Percentiles rank a stretch among this genome's conserved stretches.
Conservation (phyloP, 2,113 vertebrate genomes). For the Boulengerochromis microlepis region DNA sequence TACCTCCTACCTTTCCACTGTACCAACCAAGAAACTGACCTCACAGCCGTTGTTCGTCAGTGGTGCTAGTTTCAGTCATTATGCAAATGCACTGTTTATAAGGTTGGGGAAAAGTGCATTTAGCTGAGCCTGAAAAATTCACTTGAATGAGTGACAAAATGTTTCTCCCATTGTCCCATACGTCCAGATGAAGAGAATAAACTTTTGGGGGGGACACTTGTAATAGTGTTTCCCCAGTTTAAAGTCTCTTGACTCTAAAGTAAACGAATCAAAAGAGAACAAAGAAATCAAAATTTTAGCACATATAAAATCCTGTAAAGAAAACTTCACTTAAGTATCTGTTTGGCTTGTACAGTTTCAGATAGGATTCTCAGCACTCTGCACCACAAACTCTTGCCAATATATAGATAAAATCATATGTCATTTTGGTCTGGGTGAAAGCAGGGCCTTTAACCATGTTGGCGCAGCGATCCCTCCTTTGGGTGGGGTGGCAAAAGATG, state of each 20-base stretch:
- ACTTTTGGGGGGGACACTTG: background rate
- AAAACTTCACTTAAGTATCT: constrained; percentile 40
- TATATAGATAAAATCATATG: constrained; percentile 67
- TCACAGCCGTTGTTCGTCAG: background rate
- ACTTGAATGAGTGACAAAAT: background rate
- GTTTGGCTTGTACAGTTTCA: background rate
- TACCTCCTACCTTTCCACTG: background rate
- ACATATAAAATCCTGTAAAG: background rate
- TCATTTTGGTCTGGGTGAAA: constrained; percentile 75
- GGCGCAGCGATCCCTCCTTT: constrained; percentile 54
- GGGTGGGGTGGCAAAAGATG: constrained; percentile 63
- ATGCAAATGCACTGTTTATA: background rate
- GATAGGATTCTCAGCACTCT: constrained; percentile 35
- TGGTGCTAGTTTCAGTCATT: background rate
- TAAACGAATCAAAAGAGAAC: background rate
- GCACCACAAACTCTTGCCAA: constrained; percentile 42
- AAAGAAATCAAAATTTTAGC: background rate
- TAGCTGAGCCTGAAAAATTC: background rate
- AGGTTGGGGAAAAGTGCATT: background rate
- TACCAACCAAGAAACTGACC: background rate
- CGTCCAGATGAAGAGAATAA: background rate
- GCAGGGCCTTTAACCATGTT: constrained; percentile 49
- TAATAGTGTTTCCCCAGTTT: background rate
- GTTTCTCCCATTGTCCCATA: background rate
- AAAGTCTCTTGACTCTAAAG: background rate